phyloP scores from a whole-genome alignment of 92 coral and sea anemone genomes.

The Paramuricea clavata region DNA sequence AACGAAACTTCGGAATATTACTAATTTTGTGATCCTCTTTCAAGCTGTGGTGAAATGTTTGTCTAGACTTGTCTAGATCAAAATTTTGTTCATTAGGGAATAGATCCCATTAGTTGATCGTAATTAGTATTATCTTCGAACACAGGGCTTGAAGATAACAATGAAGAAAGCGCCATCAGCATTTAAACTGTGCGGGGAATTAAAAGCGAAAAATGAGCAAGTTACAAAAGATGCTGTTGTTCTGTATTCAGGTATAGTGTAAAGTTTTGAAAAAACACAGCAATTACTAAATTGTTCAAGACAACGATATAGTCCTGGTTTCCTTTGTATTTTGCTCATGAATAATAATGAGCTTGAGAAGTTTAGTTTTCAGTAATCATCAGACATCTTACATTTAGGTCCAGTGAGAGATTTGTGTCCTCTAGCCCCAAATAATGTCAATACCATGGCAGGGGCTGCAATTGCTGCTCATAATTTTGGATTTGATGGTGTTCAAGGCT shows the following conservation, averaged over 20 bases:
- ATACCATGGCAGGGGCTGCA: slow-evolving; percentile 94
- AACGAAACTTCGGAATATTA: no score
- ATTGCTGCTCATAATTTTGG: slow-evolving; percentile 89
- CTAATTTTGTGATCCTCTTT: no score
- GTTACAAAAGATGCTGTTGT: slow-evolving; percentile 72
- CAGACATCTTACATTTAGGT: slow-evolving; percentile 49
- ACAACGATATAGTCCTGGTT: no score
- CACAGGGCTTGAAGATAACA: slow-evolving; percentile 82
- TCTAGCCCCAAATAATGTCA: slow-evolving; percentile 87
- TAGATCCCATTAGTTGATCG: neutral
- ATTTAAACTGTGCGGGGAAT: slow-evolving; percentile 76
- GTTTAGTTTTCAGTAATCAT: no score
- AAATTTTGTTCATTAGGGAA: neutral
- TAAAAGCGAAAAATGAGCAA: slow-evolving; percentile 73
- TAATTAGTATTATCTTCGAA: no score
- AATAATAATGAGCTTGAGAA: no score
- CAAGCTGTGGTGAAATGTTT: no score
- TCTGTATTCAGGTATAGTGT: slow-evolving; percentile 74
- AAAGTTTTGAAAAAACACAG: neutral
- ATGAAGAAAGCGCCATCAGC: slow-evolving; percentile 84
- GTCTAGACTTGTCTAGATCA: no score
- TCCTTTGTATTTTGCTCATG: no score
- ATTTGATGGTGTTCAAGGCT: slow-evolving; percentile 80
- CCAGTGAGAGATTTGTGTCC: slow-evolving; percentile 81
- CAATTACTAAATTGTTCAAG: neutral